phyloP scores from a whole-genome alignment of 2,888 invertebrate species.

The Melieria omissa region DNA sequence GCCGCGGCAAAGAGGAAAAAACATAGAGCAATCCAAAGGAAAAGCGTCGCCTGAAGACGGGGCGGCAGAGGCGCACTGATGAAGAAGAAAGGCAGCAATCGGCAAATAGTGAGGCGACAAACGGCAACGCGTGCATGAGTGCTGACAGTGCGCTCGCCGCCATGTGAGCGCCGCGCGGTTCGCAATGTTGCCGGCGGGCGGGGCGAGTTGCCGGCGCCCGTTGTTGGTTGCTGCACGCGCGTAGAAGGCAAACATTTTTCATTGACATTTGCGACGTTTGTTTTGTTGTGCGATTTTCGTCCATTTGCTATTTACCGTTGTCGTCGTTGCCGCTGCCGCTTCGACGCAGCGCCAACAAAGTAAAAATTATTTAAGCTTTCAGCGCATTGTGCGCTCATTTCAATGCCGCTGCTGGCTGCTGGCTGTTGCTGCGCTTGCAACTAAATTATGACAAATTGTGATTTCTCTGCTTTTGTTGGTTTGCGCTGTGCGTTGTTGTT shows the following conservation, averaged over 20 bases:
- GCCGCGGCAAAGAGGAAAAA: constrained; percentile 22
- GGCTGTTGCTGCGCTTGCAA: constrained; percentile 9
- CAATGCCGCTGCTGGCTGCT: background rate
- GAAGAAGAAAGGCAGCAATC: constrained; percentile 8
- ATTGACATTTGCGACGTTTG: background rate
- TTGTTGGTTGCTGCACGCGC: background rate
- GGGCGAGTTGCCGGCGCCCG: background rate
- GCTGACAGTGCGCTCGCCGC: background rate
- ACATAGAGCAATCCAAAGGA: constrained; percentile 37
- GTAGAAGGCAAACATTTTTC: background rate
- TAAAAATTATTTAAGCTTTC: constrained; percentile 32
- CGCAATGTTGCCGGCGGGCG: background rate
- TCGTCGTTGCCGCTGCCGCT: constrained; percentile 8
- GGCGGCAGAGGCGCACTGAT: constrained; percentile 36
- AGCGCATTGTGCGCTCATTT: constrained; percentile 12
- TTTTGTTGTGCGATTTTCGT: too few species aligned
- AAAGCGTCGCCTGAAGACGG: constrained; percentile 31
- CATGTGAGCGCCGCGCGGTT: background rate
- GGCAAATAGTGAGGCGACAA: constrained; percentile 25
- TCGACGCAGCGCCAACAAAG: constrained; percentile 28
- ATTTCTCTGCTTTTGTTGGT: constrained; percentile 14
- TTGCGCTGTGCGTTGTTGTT: background rate
- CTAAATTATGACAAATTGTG: constrained; percentile 36
- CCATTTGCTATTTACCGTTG: constrained; percentile 11
- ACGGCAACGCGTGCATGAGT: background rate